phyloP scores from a whole-genome alignment of 2,888 invertebrate genomes.

The Drosophila kuntzei region DNA sequence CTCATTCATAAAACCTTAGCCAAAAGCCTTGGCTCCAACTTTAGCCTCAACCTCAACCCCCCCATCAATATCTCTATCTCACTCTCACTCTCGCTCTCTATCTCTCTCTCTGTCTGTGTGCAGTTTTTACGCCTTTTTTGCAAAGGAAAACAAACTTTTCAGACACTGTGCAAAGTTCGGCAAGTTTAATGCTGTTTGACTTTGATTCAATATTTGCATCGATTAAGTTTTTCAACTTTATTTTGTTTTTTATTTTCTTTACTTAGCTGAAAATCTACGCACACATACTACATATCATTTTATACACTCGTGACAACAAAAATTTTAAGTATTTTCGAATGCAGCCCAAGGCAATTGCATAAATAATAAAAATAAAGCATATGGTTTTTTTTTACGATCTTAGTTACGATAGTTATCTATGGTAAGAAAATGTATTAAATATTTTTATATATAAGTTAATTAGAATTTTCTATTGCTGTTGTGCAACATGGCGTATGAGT shows the following conservation, averaged over 20 bases:
- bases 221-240: conserved; percentile 67
- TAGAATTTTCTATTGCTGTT: too few species aligned
- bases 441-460: background rate
- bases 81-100: conserved; percentile 2
- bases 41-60: conserved; percentile 15
- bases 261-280: conserved; percentile 51
- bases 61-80: conserved; percentile 26
- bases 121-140: conserved; percentile 66
- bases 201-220: conserved; percentile 80
- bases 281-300: conserved; percentile 3
- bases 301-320: conserved; percentile 16
- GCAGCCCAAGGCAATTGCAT: conserved; percentile 10
- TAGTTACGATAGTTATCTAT: background rate
- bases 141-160: conserved; percentile 67
- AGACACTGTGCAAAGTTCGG: conserved; percentile 72
- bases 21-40: conserved; percentile 47
- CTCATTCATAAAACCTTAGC: conserved; percentile 68
- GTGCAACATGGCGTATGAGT: conserved; percentile 18
- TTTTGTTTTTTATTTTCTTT: conserved; percentile 16
- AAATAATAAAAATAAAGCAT: background rate
- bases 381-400: background rate
- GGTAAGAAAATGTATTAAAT: background rate
- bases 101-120: conserved; percentile 29
- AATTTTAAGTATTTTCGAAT: conserved; percentile 8
- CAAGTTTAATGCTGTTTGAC: conserved; percentile 80